Evolutionary conservation across 2,888 invertebrate species (phyloP).

Genomic region (Cantharis rustica): DNA sequence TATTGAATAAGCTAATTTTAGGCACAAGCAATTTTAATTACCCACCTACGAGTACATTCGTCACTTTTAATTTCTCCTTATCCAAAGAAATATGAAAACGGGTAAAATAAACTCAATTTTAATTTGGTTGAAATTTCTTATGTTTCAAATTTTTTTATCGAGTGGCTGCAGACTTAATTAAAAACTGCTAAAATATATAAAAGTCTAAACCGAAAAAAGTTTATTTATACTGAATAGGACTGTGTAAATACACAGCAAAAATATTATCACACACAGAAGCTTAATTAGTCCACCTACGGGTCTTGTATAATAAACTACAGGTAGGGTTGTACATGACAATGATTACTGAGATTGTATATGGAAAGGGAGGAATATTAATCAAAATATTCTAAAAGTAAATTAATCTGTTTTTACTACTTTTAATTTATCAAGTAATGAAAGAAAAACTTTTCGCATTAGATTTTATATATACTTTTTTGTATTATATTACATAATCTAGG

Average conservation of each 20-base stretch:
- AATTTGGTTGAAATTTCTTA: not conserved
- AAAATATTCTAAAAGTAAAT: not conserved
- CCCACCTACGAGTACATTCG: not conserved
- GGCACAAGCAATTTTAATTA: not conserved
- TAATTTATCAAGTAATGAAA: not conserved
- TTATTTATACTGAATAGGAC: not conserved
- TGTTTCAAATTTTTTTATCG: not conserved
- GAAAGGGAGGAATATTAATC: not conserved
- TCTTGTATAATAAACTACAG: not conserved
- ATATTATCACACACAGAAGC: not conserved
- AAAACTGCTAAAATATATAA: not conserved
- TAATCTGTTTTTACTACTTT: not conserved
- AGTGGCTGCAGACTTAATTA: not conserved
- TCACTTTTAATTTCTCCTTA: not conserved
- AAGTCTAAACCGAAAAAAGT: not conserved
- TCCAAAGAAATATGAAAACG: not conserved
- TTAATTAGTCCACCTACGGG: not conserved
- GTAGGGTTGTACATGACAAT: not conserved
- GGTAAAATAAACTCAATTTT: not conserved
- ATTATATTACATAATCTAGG: too few relatives aligned
- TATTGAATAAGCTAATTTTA: not conserved
- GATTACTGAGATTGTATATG: not conserved
- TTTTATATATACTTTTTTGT: too few relatives aligned
- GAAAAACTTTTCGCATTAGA: not conserved
- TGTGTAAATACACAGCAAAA: not conserved